These are phyloP conservation scores for Anthonomus grandis DNA, from an alignment of 1,140 invertebrate species.

Conservation along the genomic window DNA sequence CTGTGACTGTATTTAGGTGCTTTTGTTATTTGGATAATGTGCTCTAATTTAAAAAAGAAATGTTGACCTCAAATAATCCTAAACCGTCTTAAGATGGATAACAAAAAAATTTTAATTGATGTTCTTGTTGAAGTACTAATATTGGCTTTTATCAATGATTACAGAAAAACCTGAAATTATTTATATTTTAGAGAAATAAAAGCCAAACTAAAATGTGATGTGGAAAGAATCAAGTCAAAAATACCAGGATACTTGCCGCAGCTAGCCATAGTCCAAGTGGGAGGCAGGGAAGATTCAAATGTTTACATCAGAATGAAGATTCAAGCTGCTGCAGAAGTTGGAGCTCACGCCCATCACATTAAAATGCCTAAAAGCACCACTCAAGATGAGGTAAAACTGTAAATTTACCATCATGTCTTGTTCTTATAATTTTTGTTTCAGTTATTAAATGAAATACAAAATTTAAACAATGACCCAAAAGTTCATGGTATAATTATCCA, in stretches of 20 bases:
- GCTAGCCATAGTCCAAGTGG: constrained; percentile 86
- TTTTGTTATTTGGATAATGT: too few species aligned
- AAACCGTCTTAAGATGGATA: too few species aligned
- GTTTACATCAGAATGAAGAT: constrained; percentile 98
- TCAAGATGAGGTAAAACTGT: constrained; percentile 80
- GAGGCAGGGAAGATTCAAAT: constrained; percentile 95
- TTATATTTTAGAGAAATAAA: constrained; percentile 67
- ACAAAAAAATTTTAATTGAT: too few species aligned
- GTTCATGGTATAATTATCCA: constrained; percentile 97
- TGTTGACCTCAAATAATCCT: neutral
- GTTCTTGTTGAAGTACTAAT: neutral
- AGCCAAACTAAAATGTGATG: constrained; percentile 64
- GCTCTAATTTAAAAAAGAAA: neutral
- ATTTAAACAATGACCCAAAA: constrained; percentile 77
- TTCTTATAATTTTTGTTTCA: constrained; percentile 17
- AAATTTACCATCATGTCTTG: too few species aligned
- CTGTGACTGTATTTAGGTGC: too few species aligned
- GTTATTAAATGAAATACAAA: constrained; percentile 63
- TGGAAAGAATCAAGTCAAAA: constrained; percentile 57
- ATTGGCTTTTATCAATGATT: neutral
- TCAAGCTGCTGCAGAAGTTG: constrained; percentile 87
- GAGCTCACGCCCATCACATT: constrained; percentile 79
- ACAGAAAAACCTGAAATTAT: constrained; percentile 10
- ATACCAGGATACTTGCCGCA: constrained; percentile 67
- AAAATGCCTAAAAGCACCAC: constrained; percentile 79